These are phyloP conservation scores for Turritopsis dohrnii DNA, from an alignment of 30 jellyfish, hydroid and myxozoan species.

Conservation along the genomic window DNA sequence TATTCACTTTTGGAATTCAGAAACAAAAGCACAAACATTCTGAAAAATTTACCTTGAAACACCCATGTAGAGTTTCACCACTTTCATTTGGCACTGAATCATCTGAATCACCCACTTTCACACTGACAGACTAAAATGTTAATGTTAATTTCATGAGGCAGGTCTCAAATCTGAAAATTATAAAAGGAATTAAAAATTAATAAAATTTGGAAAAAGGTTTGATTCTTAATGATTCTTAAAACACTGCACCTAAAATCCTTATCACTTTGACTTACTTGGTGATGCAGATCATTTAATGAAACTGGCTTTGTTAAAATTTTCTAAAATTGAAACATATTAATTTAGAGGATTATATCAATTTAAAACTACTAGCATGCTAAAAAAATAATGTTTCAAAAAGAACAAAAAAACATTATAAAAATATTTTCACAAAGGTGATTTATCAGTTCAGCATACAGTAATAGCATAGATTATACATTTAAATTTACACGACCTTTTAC, in stretches of 20 bases:
- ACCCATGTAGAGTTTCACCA: neutral
- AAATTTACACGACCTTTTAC: too few relatives aligned
- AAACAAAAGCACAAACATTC: neutral
- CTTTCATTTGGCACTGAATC: neutral
- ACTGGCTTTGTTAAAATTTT: neutral
- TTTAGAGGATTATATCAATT: neutral
- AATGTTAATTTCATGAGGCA: neutral
- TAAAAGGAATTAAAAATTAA: too few relatives aligned
- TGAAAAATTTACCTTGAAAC: neutral
- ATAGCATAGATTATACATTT: neutral
- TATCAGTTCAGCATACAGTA: neutral
- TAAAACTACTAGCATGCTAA: neutral
- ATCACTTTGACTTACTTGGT: neutral
- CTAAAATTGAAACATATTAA: neutral
- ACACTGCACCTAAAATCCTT: neutral
- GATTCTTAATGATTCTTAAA: neutral
- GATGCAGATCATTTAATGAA: neutral
- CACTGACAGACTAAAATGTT: neutral
- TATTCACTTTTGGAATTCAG: neutral
- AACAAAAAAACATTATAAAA: neutral
- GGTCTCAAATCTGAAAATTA: neutral
- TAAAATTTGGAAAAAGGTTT: neutral
- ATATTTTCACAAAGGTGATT: neutral
- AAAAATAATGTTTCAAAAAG: neutral
- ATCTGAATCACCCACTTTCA: neutral